Percentiles rank a stretch among this genome's conserved stretches.
Evolutionary conservation across 2,113 vertebrate species (phyloP).

Genomic region (Ailurus styani): DNA sequence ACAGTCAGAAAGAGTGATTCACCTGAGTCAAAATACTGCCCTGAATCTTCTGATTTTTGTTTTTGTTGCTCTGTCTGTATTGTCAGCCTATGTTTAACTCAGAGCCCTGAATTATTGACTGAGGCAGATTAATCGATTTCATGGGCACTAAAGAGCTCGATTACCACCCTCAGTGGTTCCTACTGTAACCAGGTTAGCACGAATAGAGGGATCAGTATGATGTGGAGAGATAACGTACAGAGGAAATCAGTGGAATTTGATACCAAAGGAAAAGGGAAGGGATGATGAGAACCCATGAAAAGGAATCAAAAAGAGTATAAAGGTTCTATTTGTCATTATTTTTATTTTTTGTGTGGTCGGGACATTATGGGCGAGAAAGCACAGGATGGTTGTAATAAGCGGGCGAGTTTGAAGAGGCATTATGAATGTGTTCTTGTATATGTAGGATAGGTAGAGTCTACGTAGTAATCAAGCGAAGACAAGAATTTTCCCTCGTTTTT

Average conservation of each 20-base stretch:
- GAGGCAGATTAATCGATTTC: background rate
- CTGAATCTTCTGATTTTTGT: background rate
- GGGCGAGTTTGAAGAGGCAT: background rate
- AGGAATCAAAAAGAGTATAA: background rate
- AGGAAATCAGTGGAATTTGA: background rate
- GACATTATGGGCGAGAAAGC: background rate
- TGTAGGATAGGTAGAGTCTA: background rate
- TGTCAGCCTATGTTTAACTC: background rate
- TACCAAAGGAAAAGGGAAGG: background rate
- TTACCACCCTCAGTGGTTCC: background rate
- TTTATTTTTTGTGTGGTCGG: background rate
- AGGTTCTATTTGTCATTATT: background rate
- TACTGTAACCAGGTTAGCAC: background rate
- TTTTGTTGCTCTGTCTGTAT: background rate
- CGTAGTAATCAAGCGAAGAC: background rate
- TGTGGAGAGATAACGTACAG: background rate
- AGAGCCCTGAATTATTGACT: background rate
- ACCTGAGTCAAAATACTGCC: background rate
- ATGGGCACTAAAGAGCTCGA: background rate
- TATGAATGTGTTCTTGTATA: background rate
- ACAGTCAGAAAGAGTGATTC: background rate
- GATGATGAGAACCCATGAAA: background rate
- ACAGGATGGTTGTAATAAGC: background rate
- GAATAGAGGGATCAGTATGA: background rate
- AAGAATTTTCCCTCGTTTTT: background rate